Base-by-base conservation (phyloP, 37 sponge, comb jelly and placozoan species). In the Dysidea cf. avara region DNA sequence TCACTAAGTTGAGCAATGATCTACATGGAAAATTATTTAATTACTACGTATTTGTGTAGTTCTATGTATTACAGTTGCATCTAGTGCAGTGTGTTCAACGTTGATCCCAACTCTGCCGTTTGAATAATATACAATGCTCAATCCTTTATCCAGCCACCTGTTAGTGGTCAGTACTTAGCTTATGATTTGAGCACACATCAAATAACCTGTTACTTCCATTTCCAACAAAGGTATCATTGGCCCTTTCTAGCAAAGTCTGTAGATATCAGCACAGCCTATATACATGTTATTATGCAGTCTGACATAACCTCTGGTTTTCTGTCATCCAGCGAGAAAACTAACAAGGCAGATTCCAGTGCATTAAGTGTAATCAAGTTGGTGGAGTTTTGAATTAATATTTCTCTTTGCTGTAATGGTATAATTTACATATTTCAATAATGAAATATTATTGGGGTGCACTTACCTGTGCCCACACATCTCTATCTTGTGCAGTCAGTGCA, bases 121-220 rank as follows among this genome's bases (percentile, higher is more conserved):
- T 14, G 72, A 24, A 47, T 34, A 34, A 37, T 71, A 38, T 6
- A 71, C 20, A 2, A 81, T 2, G 0, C n/a, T 53, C 56, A 77
- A 17, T 13, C 39, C 38, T 62, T 90, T 90, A 48, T 90, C 91
- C 66, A 81, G 84, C 91, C 91, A 90, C 29, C 76, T 68, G 61
- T 68, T 29, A 52, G 49, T n/a, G n/a, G 2, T 1, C 21, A n/a
- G n/a, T n/a, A n/a, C n/a, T n/a, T n/a, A n/a, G n/a, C n/a, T n/a
- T n/a, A n/a, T n/a, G n/a, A n/a, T n/a, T n/a, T n/a, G n/a, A n/a
- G n/a, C n/a, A n/a, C n/a, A n/a, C n/a, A n/a, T 11, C 58, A 28
- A 56, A 13, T 9, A 56, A 56, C 26, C 58, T 24, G 30, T 56
- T 56, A 11, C 29, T 28, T 24, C 58, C 58, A 56, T 56, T 56